Base-by-base conservation (phyloP, 1,140 invertebrate species). In the Zaprionus lachaisei region DNA sequence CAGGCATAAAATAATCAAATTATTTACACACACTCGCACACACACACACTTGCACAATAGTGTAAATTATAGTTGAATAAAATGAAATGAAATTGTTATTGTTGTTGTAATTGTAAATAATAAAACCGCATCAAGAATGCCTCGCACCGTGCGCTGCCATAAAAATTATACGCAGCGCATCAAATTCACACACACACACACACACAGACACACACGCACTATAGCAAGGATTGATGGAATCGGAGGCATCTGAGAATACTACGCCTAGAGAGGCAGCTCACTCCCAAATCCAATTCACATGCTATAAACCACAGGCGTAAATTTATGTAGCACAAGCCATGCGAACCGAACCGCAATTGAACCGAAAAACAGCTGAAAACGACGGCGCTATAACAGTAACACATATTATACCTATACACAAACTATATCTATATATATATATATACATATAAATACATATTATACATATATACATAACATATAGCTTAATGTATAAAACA, bases 1-100 rank as follows among this genome's bases (percentile, higher is more conserved):
- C 47, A 65, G 85, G 78, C 84, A 90, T 84, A 76, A 90, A 91
- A 90, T 90, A 90, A 90, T 90, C 85, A 91, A 90, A 90, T 90
- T 90, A 86, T 80, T 80, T 82, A 78, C 54, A 77, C 20, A 61
- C 79, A 81, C 54, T 77, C 24, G 58, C 61, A 74, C 74, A 83
- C 73, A 77, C 70, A 71, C 70, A 68, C 80, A 81, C 80, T 81
- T 41, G 68, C 63, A 80, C 64, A 77, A 80, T 76, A 72, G 77
- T 79, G 77, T 66, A 80, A 78, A 87, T 89, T 66, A 66, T 66
- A 72, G 72, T 72, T 75, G 62, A 78, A 69, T 55, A 77, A 65
- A 67, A 69, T 72, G 81, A 73, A 74, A 62, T 60, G 70, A 26
- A 38, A 51, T 41, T 64, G 61, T 51, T 20, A 34, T 34, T 77